phyloP scores from a whole-genome alignment of 1,140 invertebrate genomes.

The Portunus trituberculatus region DNA sequence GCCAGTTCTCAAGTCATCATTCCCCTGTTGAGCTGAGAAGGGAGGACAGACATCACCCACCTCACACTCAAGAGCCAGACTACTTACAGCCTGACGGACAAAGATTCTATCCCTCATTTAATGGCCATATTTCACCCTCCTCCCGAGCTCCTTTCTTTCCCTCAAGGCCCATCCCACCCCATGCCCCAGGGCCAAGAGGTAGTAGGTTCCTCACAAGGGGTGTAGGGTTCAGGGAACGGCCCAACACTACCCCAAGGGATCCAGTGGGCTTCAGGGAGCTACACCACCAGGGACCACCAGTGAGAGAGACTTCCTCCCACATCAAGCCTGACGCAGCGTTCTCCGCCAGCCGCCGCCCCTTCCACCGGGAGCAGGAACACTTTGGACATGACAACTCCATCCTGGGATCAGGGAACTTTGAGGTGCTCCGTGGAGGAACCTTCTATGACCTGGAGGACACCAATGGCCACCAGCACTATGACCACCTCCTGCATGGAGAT shows the following conservation, averaged over 20 bases:
- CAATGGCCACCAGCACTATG: slow-evolving; percentile 80
- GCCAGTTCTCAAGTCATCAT: neutral
- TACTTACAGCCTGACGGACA: slow-evolving; percentile 66
- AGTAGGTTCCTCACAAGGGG: slow-evolving; percentile 57
- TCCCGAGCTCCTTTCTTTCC: slow-evolving; percentile 61
- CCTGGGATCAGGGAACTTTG: slow-evolving; percentile 93
- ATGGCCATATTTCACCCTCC: slow-evolving; percentile 44
- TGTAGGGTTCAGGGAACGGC: slow-evolving; percentile 56
- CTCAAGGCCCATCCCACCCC: slow-evolving; percentile 57
- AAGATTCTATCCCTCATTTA: slow-evolving; percentile 72
- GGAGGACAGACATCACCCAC: neutral
- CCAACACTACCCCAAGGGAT: slow-evolving; percentile 30
- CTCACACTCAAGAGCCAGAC: slow-evolving; percentile 41
- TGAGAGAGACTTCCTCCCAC: slow-evolving; percentile 36
- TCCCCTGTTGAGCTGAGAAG: slow-evolving; percentile 43
- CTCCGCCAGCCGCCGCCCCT: slow-evolving; percentile 36
- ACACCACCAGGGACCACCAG: slow-evolving; percentile 67
- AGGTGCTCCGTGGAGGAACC: slow-evolving; percentile 91
- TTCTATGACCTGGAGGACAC: slow-evolving; percentile 86
- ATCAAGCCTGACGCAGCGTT: slow-evolving; percentile 46
- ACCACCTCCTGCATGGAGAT: slow-evolving; percentile 86
- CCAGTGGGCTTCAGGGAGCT: slow-evolving; percentile 69
- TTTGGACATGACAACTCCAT: slow-evolving; percentile 80
- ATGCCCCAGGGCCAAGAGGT: slow-evolving; percentile 46
- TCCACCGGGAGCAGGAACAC: slow-evolving; percentile 66